These are phyloP conservation scores for Plebejus argus DNA, from an alignment of 2,888 invertebrate species.

Conservation along the genomic window DNA sequence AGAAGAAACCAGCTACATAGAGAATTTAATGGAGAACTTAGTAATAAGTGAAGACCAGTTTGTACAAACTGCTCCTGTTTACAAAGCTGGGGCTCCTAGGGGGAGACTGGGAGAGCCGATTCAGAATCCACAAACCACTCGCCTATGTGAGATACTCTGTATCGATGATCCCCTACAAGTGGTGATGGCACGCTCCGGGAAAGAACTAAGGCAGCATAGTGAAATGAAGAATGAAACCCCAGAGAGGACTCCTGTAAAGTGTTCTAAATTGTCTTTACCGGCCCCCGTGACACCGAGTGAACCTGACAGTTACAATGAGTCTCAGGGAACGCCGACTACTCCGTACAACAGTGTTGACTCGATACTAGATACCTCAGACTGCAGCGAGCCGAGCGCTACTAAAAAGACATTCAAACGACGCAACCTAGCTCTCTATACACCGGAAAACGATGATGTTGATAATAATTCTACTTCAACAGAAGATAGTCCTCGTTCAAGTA, in stretches of 20 bases:
- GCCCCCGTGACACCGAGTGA: constrained; percentile 65
- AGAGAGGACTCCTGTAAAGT: constrained; percentile 55
- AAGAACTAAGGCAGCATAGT: constrained; percentile 57
- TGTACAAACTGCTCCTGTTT: constrained; percentile 85
- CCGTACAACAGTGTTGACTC: constrained; percentile 49
- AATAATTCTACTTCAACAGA: constrained; percentile 47
- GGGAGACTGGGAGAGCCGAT: constrained; percentile 73
- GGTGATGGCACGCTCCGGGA: constrained; percentile 76
- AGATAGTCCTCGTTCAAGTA: constrained; percentile 56
- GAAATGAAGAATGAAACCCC: constrained; percentile 34
- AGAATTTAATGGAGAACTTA: constrained; percentile 84
- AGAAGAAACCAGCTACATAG: constrained; percentile 85
- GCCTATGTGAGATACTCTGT: constrained; percentile 84
- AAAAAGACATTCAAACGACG: constrained; percentile 72
- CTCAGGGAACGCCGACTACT: constrained; percentile 47
- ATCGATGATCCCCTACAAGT: constrained; percentile 91
- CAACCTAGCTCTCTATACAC: constrained; percentile 67
- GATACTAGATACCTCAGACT: constrained; percentile 53
- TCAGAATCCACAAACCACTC: constrained; percentile 85
- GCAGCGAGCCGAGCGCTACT: constrained; percentile 55
- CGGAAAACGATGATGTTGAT: constrained; percentile 56
- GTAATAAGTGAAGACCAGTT: constrained; percentile 88
- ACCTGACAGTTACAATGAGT: constrained; percentile 49
- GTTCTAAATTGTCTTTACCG: constrained; percentile 62
- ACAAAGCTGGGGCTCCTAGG: constrained; percentile 65